phyloP scores from a whole-genome alignment of 1,140 invertebrate genomes.

The Macrostomum lignano region DNA sequence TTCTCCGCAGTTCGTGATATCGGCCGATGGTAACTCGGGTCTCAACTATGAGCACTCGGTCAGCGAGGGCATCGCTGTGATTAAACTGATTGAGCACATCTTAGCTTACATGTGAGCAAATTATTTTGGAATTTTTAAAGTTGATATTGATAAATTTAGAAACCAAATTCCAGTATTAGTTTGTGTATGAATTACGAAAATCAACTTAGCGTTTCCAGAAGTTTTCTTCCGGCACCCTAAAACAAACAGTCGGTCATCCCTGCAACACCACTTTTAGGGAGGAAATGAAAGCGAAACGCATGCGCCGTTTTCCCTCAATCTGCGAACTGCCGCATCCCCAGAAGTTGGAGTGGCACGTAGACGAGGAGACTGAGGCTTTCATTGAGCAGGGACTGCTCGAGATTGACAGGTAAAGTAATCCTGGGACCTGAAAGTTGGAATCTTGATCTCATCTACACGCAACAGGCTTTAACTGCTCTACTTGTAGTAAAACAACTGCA shows the following conservation, averaged over 20 bases:
- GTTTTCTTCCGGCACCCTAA: no score
- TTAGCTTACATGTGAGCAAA: constrained; percentile 32
- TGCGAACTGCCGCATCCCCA: constrained; percentile 35
- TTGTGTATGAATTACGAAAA: no score
- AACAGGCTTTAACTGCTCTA: no score
- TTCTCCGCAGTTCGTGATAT: constrained; percentile 8
- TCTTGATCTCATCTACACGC: no score
- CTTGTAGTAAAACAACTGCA: constrained; percentile 1
- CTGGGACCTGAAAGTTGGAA: no score
- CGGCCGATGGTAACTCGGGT: constrained; percentile 49
- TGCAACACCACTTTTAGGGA: no score
- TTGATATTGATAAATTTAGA: no score
- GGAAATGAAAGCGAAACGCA: constrained; percentile 12
- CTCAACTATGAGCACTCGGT: constrained; percentile 87
- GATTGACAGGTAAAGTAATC: no score
- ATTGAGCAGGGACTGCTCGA: no score
- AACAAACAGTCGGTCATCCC: no score
- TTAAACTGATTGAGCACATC: constrained; percentile 35
- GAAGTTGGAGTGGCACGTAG: constrained; percentile 52
- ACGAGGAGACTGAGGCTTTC: constrained; percentile 34
- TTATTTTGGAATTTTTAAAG: not conserved
- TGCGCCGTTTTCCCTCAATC: constrained; percentile 17
- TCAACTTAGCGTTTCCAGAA: no score
- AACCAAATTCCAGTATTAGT: no score
- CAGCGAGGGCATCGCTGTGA: constrained; percentile 74